Conservation (phyloP, 2,888 invertebrate genomes). For the Microchrysa polita region DNA sequence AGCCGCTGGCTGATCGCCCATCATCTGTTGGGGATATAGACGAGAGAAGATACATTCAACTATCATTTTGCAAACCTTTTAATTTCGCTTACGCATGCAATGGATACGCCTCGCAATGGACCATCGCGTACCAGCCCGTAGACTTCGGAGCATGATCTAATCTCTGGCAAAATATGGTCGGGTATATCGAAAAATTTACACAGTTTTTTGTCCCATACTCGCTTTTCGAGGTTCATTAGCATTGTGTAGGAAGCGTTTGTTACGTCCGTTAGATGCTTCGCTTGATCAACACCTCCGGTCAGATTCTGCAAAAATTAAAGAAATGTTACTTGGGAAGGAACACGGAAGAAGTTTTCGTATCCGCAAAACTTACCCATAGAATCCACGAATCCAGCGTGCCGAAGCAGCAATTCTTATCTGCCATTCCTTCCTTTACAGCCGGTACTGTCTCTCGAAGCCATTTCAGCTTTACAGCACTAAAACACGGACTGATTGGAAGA, state of each 20-base stretch:
- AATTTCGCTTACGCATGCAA: slow-evolving; percentile 79
- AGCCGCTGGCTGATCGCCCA: slow-evolving; percentile 96
- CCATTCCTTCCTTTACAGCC: slow-evolving; percentile 75
- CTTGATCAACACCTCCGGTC: slow-evolving; percentile 69
- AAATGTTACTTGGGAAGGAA: not conserved
- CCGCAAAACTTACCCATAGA: slow-evolving; percentile 91
- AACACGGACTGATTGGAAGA: slow-evolving; percentile 95
- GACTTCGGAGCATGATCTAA: slow-evolving; percentile 90
- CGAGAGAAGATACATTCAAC: slow-evolving; percentile 52
- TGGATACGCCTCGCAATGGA: slow-evolving; percentile 80
- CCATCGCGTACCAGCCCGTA: slow-evolving; percentile 84
- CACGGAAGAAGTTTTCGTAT: not conserved
- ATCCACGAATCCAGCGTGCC: slow-evolving; percentile 97
- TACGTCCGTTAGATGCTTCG: slow-evolving; percentile 90
- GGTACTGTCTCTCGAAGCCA: slow-evolving; percentile 92
- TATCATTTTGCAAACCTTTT: not conserved
- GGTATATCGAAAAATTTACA: slow-evolving; percentile 91
- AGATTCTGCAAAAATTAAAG: slow-evolving; percentile 65
- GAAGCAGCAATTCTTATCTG: slow-evolving; percentile 76
- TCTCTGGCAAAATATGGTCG: slow-evolving; percentile 83
- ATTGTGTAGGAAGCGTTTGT: slow-evolving; percentile 97
- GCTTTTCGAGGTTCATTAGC: slow-evolving; percentile 90
- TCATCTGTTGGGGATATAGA: slow-evolving; percentile 70
- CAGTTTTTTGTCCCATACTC: slow-evolving; percentile 89
- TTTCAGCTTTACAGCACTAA: slow-evolving; percentile 92